Evolutionary conservation across 2,113 vertebrate species (phyloP), one percentile per base, ranked within the genome.

Genomic region (Petromus typicus): DNA sequence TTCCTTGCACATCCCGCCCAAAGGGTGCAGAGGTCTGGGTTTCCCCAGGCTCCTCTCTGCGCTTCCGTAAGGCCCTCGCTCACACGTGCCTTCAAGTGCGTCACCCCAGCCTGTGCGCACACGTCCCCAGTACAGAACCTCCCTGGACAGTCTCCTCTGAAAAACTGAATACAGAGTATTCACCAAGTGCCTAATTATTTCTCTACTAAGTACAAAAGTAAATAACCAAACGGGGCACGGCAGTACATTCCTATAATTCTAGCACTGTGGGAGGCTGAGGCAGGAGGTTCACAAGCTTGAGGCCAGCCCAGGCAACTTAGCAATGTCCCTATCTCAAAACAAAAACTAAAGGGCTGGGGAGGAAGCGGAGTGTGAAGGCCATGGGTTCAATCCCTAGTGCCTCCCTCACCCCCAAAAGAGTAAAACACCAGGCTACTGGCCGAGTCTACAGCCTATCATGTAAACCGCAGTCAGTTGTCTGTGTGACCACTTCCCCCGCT

Each of bases 11-110:
- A 32, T 61, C 20, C 37, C 9, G 54, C 48, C 27, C 64, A 71
- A 88, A 71, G 82, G 32, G 66, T 91, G 30, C 73, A 78, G 89
- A 81, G 64, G 30, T n/a, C 63, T 89, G 51, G 64, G 57, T 89
- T 76, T 37, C 63, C 20, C 27, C 17, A 87, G 71, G 20, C 43
- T 45, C 27, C 76, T 40, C 27, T 8, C 27, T 2, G n/a, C 7
- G 14, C n/a, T 86, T 40, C 59, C 9, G 12, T 51, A 45, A 54
- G 71, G 40, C 56, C 22, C 54, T n/a, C 90, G 81, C 61, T 71
- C 63, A 13, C 14, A 16, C 43, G 20, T 54, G 67, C 78, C 51
- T 64, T 7, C 23, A 66, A 64, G 67, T 9, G 45, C 56, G 57
- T 37, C 57, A 23, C 43, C 66, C 18, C 30, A 63, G 32, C 71